phyloP scores from a whole-genome alignment of 2,113 vertebrate species.

The Platysternon megacephalum region DNA sequence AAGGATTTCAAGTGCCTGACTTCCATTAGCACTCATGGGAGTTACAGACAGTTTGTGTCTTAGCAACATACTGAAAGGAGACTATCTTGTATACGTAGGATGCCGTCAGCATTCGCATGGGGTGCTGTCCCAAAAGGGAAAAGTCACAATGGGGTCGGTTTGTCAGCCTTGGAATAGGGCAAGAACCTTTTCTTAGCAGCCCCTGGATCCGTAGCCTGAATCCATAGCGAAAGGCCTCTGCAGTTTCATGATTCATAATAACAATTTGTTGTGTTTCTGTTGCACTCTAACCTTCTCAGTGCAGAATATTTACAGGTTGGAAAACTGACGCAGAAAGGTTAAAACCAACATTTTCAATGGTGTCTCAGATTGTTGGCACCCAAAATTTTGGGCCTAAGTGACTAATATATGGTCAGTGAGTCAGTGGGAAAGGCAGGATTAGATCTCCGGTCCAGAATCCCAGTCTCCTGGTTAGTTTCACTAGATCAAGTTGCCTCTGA shows the following conservation, averaged over 20 bases:
- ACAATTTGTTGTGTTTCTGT: neutral
- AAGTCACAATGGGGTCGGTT: neutral
- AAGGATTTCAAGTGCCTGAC: neutral
- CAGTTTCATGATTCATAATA: too few species aligned
- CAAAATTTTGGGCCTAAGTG: neutral
- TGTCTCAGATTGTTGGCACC: neutral
- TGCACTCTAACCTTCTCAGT: rapidly evolving
- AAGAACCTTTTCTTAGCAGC: neutral
- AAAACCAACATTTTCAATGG: neutral
- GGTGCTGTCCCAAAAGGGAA: neutral
- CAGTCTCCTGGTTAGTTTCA: neutral
- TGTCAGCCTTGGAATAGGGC: neutral
- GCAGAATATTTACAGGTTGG: neutral
- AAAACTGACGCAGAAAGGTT: neutral
- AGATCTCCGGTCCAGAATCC: rapidly evolving
- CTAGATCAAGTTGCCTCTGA: neutral
- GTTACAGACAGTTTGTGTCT: neutral
- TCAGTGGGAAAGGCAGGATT: rapidly evolving
- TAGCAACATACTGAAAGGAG: too few species aligned
- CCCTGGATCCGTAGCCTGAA: neutral
- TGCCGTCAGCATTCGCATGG: neutral
- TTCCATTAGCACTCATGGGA: neutral
- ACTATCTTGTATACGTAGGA: neutral
- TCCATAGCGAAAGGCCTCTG: neutral
- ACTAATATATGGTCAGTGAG: neutral